Evolutionary conservation across 2,797 vertebrate genomes (phyloP).

Genomic region (Pipistrellus nathusii): DNA sequence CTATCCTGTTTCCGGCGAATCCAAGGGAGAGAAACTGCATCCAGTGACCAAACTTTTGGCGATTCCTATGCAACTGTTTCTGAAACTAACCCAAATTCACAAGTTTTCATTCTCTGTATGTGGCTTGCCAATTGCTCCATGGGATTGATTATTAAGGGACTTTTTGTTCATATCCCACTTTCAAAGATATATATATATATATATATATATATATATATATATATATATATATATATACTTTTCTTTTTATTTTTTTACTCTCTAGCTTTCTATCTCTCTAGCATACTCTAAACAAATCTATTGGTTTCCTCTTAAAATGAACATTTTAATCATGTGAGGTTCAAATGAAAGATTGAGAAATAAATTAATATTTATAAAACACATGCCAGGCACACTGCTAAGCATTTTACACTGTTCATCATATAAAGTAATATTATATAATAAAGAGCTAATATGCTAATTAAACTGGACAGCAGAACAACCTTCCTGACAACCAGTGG

Average conservation of each 20-base stretch:
- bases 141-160: background rate
- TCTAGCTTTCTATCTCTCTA: background rate
- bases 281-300: background rate
- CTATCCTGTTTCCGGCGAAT: background rate
- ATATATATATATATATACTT: background rate
- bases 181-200: background rate
- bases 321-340: background rate
- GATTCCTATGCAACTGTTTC: background rate
- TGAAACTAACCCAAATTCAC: background rate
- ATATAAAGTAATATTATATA: background rate
- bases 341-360: background rate
- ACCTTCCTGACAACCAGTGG: too few relatives aligned
- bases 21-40: background rate
- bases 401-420: background rate
- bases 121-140: background rate
- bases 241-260: background rate
- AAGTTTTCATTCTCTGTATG: background rate
- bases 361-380: background rate
- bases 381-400: background rate
- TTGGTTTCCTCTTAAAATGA: background rate
- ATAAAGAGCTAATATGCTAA: too few relatives aligned
- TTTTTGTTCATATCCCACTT: background rate
- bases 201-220: too few relatives aligned
- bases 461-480: too few relatives aligned
- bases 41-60: background rate